A percentile compares a stretch with the other conserved stretches of the same genome.
Conservation (phyloP, 2,888 invertebrate genomes). For the Amaurobius ferox region DNA sequence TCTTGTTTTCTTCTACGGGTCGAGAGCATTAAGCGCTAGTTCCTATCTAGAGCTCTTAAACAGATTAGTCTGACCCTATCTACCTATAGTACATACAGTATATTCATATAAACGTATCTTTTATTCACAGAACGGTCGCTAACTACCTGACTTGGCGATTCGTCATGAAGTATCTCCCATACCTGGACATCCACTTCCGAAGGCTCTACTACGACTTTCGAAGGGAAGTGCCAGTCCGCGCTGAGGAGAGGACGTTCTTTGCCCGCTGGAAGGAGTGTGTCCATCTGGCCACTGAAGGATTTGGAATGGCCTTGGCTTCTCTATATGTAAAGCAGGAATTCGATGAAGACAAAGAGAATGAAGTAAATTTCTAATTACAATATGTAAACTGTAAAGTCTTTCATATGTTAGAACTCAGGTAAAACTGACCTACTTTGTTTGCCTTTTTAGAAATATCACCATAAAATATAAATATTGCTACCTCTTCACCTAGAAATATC, state of each 20-base stretch:
- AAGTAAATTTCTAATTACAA: too few species aligned
- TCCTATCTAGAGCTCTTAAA: too few species aligned
- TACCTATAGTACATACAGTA: too few species aligned
- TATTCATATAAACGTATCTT: background rate
- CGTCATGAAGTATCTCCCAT: constrained; percentile 78
- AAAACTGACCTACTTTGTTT: too few species aligned
- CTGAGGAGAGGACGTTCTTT: constrained; percentile 70
- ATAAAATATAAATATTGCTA: too few species aligned
- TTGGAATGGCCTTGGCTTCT: constrained; percentile 74
- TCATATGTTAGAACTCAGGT: too few species aligned
- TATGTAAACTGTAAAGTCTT: too few species aligned
- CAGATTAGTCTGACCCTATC: too few species aligned
- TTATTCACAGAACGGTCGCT: constrained; percentile 78
- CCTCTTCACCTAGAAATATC: too few species aligned
- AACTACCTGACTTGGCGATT: constrained; percentile 80
- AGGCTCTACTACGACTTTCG: constrained; percentile 76
- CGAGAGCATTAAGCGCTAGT: too few species aligned
- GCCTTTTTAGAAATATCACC: too few species aligned
- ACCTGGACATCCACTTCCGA: constrained; percentile 77
- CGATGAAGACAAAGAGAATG: constrained; percentile 34
- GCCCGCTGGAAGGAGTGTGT: constrained; percentile 75
- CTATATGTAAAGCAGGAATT: constrained; percentile 73
- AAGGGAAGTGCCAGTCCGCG: constrained; percentile 74
- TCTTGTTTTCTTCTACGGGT: too few species aligned
- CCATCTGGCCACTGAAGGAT: constrained; percentile 74